These are phyloP conservation scores for Drosophila parthenogenetica DNA, from an alignment of 2,888 invertebrate genomes.

Conservation along the genomic window DNA sequence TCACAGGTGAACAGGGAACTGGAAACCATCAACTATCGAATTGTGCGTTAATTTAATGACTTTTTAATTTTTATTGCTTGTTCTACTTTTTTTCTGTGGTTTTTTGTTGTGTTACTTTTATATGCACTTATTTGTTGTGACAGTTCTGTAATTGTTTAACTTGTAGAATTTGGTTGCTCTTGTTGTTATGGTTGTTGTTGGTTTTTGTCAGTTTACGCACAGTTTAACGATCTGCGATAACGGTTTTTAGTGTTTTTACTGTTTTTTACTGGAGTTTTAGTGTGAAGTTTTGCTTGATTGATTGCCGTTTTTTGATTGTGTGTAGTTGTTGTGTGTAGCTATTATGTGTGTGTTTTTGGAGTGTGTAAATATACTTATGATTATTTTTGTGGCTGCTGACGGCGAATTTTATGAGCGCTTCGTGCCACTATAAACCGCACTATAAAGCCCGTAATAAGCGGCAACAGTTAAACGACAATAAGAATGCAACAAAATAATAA, in stretches of 20 bases:
- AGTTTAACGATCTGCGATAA: conserved; percentile 32
- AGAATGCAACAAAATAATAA: conserved; percentile 71
- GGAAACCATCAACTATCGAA: conserved; percentile 30
- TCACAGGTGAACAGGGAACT: conserved; percentile 33
- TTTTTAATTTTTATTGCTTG: conserved; percentile 66
- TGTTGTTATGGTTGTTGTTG: neutral
- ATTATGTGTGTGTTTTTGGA: conserved; percentile 10
- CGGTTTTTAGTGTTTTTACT: conserved; percentile 16
- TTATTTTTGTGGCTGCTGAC: conserved; percentile 34
- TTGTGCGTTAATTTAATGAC: conserved; percentile 67
- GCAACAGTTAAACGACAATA: conserved; percentile 81
- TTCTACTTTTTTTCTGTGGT: neutral
- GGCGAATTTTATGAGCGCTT: conserved; percentile 44
- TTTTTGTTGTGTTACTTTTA: conserved; percentile 28
- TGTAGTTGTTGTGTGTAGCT: conserved; percentile 7
- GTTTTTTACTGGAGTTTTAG: conserved; percentile 26
- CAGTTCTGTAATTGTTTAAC: conserved; percentile 50
- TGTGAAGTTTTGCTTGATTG: conserved; percentile 49
- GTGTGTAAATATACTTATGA: conserved; percentile 30
- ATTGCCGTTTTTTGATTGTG: conserved; percentile 38
- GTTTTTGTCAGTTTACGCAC: conserved; percentile 37
- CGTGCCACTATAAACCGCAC: conserved; percentile 61
- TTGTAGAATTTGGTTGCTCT: conserved; percentile 6
- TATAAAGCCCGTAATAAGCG: conserved; percentile 67
- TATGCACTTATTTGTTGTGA: conserved; percentile 63